Base-by-base conservation (phyloP, 2,888 invertebrate genomes). In the Trachelus stipa region DNA sequence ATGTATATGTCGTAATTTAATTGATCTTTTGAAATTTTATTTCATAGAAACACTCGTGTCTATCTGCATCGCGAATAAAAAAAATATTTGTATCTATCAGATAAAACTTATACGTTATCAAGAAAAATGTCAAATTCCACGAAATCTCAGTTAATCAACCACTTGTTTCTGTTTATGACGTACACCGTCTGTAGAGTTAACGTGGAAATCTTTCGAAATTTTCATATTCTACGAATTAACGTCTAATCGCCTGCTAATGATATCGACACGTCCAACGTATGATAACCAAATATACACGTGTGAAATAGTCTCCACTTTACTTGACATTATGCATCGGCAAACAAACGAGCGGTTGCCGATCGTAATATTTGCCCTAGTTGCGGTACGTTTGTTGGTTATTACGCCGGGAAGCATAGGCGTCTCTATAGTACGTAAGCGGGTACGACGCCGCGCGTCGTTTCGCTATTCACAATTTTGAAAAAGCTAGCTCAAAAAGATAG, bases 231-330 rank as follows among this genome's bases (percentile, higher is more conserved):
- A 23, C 40, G 40, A 2, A 56, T 56, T 56, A 6, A 56, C 40
- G 40, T 23, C 23, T 56, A 74, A 68, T 77, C 73, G 35, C 77
- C 68, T 74, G 73, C 73, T 77, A 69, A 76, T 35, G 35, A 68
- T 77, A 73, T 35, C 68, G 31, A 56, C 40, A 56, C 40, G 23
- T 56, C 23, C 40, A 23, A 56, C 40, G 23, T 9, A 56, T 6
- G 40, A 56, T 56, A 56, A 56, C 40, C 40, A 56, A 56, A 56
- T 56, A 15, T 56, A 56, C 40, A 56, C 40, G 40, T 56, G 40
- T 56, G 23, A 56, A 56, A 56, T 56, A 56, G 40, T 56, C 40
- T 56, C 40, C 40, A 56, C 40, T 56, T 56, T 56, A 23, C 40
- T 56, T 56, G 40, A 56, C 40, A 56, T 56, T 56, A 9, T 56